These are phyloP conservation scores for Urocitellus parryii DNA, from an alignment of 2,113 vertebrate species.

Conservation along the genomic window DNA sequence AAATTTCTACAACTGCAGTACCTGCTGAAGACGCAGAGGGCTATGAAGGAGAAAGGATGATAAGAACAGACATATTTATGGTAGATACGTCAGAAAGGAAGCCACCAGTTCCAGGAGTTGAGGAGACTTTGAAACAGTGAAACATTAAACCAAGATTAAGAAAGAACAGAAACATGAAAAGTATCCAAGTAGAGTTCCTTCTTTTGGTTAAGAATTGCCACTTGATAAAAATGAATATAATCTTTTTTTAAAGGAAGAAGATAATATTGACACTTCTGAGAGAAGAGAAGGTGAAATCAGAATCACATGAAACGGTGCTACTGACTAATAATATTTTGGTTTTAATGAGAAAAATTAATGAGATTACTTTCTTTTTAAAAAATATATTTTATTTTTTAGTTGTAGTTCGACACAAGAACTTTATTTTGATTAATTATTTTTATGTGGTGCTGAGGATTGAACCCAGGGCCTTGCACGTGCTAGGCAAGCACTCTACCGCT, in stretches of 20 bases:
- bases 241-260: not conserved
- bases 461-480: no score
- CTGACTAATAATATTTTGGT: not conserved
- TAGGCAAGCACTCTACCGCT: no score
- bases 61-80: not conserved
- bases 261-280: not conserved
- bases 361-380: not conserved
- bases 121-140: not conserved
- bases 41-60: not conserved
- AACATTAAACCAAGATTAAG: not conserved
- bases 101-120: no score
- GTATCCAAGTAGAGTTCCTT: not conserved
- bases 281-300: not conserved
- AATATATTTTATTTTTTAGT: no score
- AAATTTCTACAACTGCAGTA: not conserved
- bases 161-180: conserved; percentile 9
- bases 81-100: not conserved
- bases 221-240: not conserved
- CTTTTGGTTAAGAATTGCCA: not conserved
- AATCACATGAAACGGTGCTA: not conserved
- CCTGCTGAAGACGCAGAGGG: not conserved
- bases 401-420: no score
- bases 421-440: no score
- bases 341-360: not conserved
- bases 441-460: no score